Percentiles rank a stretch among this genome's conserved stretches.
These are phyloP conservation scores for Monopterus albus DNA, from an alignment of 2,113 vertebrate genomes.

Conservation along the genomic window DNA sequence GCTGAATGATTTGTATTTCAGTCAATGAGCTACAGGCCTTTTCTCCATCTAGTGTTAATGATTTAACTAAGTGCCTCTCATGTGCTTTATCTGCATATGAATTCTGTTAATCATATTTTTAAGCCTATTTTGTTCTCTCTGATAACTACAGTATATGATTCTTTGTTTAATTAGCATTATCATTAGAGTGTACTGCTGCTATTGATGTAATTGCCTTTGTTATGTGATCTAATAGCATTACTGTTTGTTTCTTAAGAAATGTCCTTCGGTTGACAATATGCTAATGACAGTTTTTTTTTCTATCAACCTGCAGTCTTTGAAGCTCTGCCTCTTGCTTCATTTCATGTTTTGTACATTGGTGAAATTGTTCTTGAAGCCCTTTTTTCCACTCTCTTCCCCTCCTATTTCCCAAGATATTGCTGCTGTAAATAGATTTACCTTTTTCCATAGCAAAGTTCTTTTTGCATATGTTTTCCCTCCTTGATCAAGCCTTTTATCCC, in stretches of 20 bases:
- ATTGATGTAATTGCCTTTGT: constrained; percentile 54
- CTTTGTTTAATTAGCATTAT: constrained; percentile 54
- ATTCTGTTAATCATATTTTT: constrained; percentile 37
- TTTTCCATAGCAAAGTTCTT: constrained; percentile 73
- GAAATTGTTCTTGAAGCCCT: constrained; percentile 61
- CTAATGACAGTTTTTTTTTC: constrained; percentile 65
- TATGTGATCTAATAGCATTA: constrained; percentile 21
- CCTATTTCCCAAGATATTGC: constrained; percentile 65
- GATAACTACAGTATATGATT: constrained; percentile 42
- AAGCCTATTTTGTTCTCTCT: constrained; percentile 39
- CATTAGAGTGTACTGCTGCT: constrained; percentile 42
- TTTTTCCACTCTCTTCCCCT: constrained; percentile 19
- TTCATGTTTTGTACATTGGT: constrained; percentile 50
- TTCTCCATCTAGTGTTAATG: constrained; percentile 61
- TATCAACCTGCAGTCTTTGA: constrained; percentile 69
- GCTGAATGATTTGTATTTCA: constrained; percentile 63
- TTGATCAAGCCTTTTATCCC: constrained; percentile 51
- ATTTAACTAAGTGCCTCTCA: constrained; percentile 68
- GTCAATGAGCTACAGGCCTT: constrained; percentile 52
- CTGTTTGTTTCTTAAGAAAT: constrained; percentile 24
- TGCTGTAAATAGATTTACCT: constrained; percentile 79
- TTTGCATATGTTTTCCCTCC: constrained; percentile 40
- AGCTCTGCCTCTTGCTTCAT: constrained; percentile 36
- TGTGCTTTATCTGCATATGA: constrained; percentile 59
- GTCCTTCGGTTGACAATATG: constrained; percentile 66